phyloP scores from a whole-genome alignment of 1,140 invertebrate genomes.

The Drosophila parvula region DNA sequence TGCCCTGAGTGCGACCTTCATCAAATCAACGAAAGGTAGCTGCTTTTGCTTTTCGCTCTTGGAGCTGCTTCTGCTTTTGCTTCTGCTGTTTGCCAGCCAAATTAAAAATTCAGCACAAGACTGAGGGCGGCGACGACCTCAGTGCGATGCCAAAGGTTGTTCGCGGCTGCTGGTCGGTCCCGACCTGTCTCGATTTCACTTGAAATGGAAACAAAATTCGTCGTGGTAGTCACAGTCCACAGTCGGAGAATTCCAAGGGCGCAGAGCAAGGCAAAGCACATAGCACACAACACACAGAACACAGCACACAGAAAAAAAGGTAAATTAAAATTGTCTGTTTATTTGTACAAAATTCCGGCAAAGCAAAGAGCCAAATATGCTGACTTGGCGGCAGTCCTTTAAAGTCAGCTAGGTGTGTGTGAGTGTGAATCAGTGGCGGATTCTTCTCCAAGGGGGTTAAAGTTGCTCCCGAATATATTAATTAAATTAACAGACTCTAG shows the following conservation, averaged over 20 bases:
- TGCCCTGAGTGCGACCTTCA: conserved; percentile 55
- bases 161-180: conserved; percentile 68
- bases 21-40: conserved; percentile 56
- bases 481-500: no score
- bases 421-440: conserved; percentile 5
- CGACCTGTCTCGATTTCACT: conserved; percentile 79
- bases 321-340: conserved; percentile 82
- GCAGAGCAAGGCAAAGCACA: conserved; percentile 28
- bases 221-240: not conserved
- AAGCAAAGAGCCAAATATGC: conserved; percentile 55
- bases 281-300: conserved; percentile 34
- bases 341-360: conserved; percentile 67
- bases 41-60: conserved; percentile 12
- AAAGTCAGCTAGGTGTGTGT: conserved; percentile 41
- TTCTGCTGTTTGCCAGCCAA: conserved; percentile 67
- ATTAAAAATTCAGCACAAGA: conserved; percentile 80
- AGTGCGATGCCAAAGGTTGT: conserved; percentile 46
- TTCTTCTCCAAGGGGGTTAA: not conserved
- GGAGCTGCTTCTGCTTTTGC: conserved; percentile 25
- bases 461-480: not conserved
- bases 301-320: conserved; percentile 61
- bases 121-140: conserved; percentile 52
- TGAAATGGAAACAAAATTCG: conserved; percentile 71
- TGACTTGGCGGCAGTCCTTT: conserved; percentile 53
- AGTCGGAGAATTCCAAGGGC: conserved; percentile 28